Base-by-base conservation (phyloP, 2,888 invertebrate genomes). In the Agrotis segetum region DNA sequence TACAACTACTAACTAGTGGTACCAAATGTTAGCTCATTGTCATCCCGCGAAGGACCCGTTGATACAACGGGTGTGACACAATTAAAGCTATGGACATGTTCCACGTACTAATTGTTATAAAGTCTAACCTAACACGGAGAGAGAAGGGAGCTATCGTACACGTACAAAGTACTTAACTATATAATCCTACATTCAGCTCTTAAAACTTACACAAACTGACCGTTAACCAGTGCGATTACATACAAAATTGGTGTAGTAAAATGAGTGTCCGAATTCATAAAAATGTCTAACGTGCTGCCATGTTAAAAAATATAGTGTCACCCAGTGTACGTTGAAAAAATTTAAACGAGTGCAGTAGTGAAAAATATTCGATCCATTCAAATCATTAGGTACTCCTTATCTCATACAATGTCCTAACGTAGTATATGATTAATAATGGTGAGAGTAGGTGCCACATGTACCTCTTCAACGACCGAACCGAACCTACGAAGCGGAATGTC, bases 71-170 rank as follows among this genome's bases (percentile, higher is more conserved):
- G 90, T 88, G 92, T 92, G 94, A 94, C 93, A 94, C 94, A 92
- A 92, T 95, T 96, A 96, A 96, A 96, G 96, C 96, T 96, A 96
- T 96, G 95, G 96, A 96, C 96, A 95, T 94, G 93, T 95, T 93
- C 95, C 93, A 95, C 94, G 86, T 93, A 93, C 94, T 94, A 95
- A 92, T 89, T 87, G 89, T 92, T 92, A 88, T 92, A 91, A 89
- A 90, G 87, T 89, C 93, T 95, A 95, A 90, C 94, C 95, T 95
- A 95, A 94, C 94, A 94, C 91, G 94, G 94, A 95, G 92, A 95
- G 90, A 94, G 91, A 94, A 93, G 91, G 93, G 93, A 93, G 92
- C 92, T 94, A 94, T 93, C 88, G 89, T 94, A 94, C 87, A 94
- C 90, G 91, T 94, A 95, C 91, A 93, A 94, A 93, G 91, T 93